Evolutionary conservation across 53 echinoderm and acorn worm species (phyloP).

Genomic region (Astropecten irregularis): DNA sequence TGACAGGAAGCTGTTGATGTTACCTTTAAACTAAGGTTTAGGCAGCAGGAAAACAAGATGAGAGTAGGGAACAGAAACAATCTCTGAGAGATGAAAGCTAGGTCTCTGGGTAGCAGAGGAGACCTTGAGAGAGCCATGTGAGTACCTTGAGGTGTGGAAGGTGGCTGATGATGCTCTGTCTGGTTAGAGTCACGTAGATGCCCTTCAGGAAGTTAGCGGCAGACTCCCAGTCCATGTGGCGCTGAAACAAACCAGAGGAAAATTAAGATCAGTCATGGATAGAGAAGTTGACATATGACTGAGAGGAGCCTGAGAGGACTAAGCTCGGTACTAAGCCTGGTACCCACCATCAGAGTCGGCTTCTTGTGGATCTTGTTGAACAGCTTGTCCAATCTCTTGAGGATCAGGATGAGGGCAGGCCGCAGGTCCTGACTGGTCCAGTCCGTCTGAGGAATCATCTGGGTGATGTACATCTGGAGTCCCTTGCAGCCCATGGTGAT

Average conservation of each 20-base stretch:
- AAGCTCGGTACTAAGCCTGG: too few relatives aligned
- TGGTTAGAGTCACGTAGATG: conserved; percentile 84
- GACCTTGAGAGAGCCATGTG: too few relatives aligned
- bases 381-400: conserved; percentile 95
- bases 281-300: not conserved
- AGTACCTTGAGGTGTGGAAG: conserved; percentile 91
- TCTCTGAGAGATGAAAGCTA: too few relatives aligned
- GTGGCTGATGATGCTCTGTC: conserved; percentile 97
- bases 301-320: not conserved
- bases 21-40: too few relatives aligned
- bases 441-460: conserved; percentile 96
- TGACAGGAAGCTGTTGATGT: too few relatives aligned
- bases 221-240: conserved; percentile 99
- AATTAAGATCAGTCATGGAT: too few relatives aligned
- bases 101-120: too few relatives aligned
- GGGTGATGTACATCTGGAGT: conserved; percentile 94
- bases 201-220: conserved; percentile 98
- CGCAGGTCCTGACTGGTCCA: conserved; percentile 95
- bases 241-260: conserved; percentile 55
- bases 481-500: conserved; percentile 99
- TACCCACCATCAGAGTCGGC: conserved; percentile 93
- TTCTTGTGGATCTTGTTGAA: conserved; percentile 99
- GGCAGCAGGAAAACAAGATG: too few relatives aligned
- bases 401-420: conserved; percentile 89
- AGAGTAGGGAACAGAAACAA: too few relatives aligned